Percentiles rank a stretch among this genome's conserved stretches.
Conservation (phyloP, 2,113 vertebrate species). For the Pseudonaja textilis region DNA sequence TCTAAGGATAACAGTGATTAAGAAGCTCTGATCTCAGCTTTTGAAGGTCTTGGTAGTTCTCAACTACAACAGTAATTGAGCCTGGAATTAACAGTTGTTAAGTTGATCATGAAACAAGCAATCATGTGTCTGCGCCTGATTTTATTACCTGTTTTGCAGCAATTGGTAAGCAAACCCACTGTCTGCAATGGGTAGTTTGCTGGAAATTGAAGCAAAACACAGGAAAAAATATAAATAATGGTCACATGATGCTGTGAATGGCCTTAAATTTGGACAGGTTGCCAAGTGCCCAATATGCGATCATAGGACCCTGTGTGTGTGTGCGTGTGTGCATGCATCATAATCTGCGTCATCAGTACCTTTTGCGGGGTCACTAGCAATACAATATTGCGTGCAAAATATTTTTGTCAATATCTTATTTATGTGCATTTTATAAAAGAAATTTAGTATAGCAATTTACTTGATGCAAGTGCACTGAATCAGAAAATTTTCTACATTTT, state of each 20-base stretch:
- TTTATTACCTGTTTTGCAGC: not conserved
- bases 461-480: not conserved
- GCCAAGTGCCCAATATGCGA: not conserved
- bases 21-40: not conserved
- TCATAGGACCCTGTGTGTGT: not conserved
- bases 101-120: not conserved
- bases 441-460: not conserved
- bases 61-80: not conserved
- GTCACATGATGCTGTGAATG: no score
- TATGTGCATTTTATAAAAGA: not conserved
- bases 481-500: not conserved
- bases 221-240: no score
- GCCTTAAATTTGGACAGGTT: not conserved
- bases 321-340: not conserved
- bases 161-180: not conserved
- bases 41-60: not conserved
- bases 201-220: not conserved
- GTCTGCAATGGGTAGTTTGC: not conserved
- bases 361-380: not conserved
- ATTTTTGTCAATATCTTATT: not conserved
- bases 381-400: not conserved
- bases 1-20: no score
- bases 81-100: not conserved
- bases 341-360: not conserved
- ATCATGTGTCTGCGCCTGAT: not conserved